phyloP scores from a whole-genome alignment of 2,888 invertebrate species.

The Latheticus oryzae region DNA sequence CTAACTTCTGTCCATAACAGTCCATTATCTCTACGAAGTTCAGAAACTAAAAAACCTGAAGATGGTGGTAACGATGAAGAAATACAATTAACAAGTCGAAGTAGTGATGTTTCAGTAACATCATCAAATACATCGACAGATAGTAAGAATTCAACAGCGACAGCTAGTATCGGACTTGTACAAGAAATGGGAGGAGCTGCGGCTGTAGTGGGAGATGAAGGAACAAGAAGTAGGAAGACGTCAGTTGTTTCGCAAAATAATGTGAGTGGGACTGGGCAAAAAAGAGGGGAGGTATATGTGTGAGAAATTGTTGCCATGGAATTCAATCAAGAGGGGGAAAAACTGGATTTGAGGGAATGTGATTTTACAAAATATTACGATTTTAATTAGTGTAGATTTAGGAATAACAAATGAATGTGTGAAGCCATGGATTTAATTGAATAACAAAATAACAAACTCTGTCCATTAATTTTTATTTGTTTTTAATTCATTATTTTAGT shows the following conservation, averaged over 20 bases:
- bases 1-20: constrained; percentile 67
- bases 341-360: constrained; percentile 15
- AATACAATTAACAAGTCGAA: constrained; percentile 48
- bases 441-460: too few relatives aligned
- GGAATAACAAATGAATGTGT: too few relatives aligned
- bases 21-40: constrained; percentile 58
- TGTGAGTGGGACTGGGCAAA: constrained; percentile 54
- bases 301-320: constrained; percentile 27
- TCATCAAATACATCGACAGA: constrained; percentile 61
- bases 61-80: constrained; percentile 53
- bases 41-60: constrained; percentile 50
- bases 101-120: constrained; percentile 61
- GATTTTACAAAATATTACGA: constrained; percentile 10
- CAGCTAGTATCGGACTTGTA: constrained; percentile 57
- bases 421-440: too few relatives aligned
- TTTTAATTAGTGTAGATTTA: constrained; percentile 30
- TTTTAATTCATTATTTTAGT: too few relatives aligned
- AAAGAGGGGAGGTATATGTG: constrained; percentile 34
- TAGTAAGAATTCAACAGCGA: constrained; percentile 59
- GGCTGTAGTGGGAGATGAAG: constrained; percentile 50
- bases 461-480: too few relatives aligned
- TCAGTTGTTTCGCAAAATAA: constrained; percentile 63
- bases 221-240: constrained; percentile 64
- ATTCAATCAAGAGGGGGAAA: constrained; percentile 27
- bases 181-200: constrained; percentile 53